Evolutionary conservation across 2,888 invertebrate genomes (phyloP).

Genomic region (Busseola fusca): DNA sequence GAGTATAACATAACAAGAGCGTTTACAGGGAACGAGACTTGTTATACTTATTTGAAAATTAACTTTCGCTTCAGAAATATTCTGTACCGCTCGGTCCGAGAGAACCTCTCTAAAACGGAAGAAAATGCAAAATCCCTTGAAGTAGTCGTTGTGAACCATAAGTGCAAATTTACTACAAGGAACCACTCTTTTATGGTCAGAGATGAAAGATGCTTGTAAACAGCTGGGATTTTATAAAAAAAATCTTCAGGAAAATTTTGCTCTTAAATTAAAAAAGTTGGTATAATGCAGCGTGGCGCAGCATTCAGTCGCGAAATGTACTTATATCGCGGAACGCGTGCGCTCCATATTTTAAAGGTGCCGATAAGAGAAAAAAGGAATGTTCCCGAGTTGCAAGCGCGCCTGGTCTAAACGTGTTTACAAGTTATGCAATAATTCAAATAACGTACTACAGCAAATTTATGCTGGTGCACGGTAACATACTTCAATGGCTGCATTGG

Average conservation of each 20-base stretch:
- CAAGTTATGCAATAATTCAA: slow-evolving; percentile 88
- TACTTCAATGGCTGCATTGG: slow-evolving; percentile 87
- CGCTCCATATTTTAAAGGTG: slow-evolving; percentile 71
- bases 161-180: slow-evolving; percentile 22
- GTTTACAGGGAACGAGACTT: slow-evolving; percentile 70
- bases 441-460: slow-evolving; percentile 84
- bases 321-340: slow-evolving; percentile 66
- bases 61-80: slow-evolving; percentile 66
- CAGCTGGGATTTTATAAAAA: slow-evolving; percentile 22
- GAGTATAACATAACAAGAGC: slow-evolving; percentile 70
- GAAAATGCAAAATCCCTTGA: slow-evolving; percentile 51
- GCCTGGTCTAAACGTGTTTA: slow-evolving; percentile 84
- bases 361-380: slow-evolving; percentile 76
- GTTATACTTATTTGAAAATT: slow-evolving; percentile 72
- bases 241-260: slow-evolving; percentile 5
- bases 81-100: slow-evolving; percentile 56
- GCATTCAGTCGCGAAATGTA: slow-evolving; percentile 55
- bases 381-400: slow-evolving; percentile 74
- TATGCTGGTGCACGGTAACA: slow-evolving; percentile 86
- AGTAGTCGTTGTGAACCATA: slow-evolving; percentile 38
- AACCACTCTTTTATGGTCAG: slow-evolving; percentile 35
- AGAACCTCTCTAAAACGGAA: slow-evolving; percentile 50
- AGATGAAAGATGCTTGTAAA: slow-evolving; percentile 41
- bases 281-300: slow-evolving; percentile 39
- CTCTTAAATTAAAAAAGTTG: slow-evolving; percentile 45